These are phyloP conservation scores for Drosophila nasuta DNA, from an alignment of 1,140 invertebrate species.

Conservation along the genomic window DNA sequence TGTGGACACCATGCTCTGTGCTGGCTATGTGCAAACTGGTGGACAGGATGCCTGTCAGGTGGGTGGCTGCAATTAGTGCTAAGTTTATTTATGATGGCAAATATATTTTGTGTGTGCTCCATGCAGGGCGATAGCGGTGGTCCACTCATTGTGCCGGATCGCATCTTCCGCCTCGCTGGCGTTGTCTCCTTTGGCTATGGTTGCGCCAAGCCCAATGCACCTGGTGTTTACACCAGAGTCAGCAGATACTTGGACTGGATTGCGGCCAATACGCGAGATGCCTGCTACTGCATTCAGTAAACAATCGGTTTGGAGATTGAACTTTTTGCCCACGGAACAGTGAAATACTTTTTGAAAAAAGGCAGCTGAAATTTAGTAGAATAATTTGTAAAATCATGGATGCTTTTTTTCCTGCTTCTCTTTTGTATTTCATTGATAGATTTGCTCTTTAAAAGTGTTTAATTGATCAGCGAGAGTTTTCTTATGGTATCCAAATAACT, in stretches of 20 bases:
- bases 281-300: slow-evolving; percentile 72
- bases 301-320: not conserved
- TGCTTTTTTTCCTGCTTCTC: too few relatives aligned
- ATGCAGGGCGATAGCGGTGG: slow-evolving; percentile 88
- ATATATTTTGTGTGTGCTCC: not conserved
- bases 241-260: slow-evolving; percentile 82
- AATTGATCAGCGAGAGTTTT: too few relatives aligned
- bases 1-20: slow-evolving; percentile 95
- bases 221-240: slow-evolving; percentile 87
- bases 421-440: too few relatives aligned
- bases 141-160: slow-evolving; percentile 93
- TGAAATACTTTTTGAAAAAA: not conserved
- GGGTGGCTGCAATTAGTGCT: slow-evolving; percentile 18
- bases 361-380: not conserved
- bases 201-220: slow-evolving; percentile 94
- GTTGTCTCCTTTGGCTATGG: slow-evolving; percentile 90
- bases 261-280: slow-evolving; percentile 74
- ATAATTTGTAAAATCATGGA: too few relatives aligned
- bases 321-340: not conserved
- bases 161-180: slow-evolving; percentile 94
- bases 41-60: slow-evolving; percentile 96
- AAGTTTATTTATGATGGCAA: not conserved
- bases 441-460: too few relatives aligned
- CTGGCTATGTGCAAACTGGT: slow-evolving; percentile 93
- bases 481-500: too few relatives aligned